Evolutionary conservation across 35 echinoderm and acorn worm genomes (phyloP), one percentile per base, ranked within the genome.

Genomic region (Ophioderma brevispina): DNA sequence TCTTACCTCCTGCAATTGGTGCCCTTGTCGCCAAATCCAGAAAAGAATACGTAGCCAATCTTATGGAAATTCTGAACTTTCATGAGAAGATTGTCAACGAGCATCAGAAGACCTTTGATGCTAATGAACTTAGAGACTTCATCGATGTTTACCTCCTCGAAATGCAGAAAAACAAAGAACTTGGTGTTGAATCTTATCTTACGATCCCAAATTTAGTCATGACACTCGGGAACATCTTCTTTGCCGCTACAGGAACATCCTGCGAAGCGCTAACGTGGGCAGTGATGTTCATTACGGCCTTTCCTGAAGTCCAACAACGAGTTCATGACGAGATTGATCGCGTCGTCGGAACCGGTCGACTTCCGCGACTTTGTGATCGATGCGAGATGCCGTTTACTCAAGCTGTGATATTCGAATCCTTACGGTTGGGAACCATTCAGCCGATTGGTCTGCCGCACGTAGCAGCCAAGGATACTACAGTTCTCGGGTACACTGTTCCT

Each of bases 281-380:
- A 15, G 30, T 92, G 10, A 36, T 94, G 32, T 98, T 87, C 75
- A 90, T 93, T 36, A 40, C 84, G 21, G 77, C 64, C 0, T 85
- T 92, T 39, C 96, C 92, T 21, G 79, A 98, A 1, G 41, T 91
- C 43, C 96, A 98, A 41, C 35, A 63, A 19, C 76, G 87, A 77
- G 89, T 98, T 33, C 96, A 98, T 40, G 79, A 91, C 8, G 96
- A 98, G 82, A 77, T 98, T 55, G 92, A 98, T 78, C 5, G 75
- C 32, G 89, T 89, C n/a, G 89, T 98, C 5, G 96, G 96, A 55
- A 39, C 55, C 36, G 89, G 86, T 34, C 64, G 85, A 4, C 82
- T 81, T 34, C 90, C 90, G 0, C 33, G 38, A 25, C 40, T 86
- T 23, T 42, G 32, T 8, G 82, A 92, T 78, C 39, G 76, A 0